Conservation (phyloP, 1,140 invertebrate species). For the Acromyrmex heyeri region DNA sequence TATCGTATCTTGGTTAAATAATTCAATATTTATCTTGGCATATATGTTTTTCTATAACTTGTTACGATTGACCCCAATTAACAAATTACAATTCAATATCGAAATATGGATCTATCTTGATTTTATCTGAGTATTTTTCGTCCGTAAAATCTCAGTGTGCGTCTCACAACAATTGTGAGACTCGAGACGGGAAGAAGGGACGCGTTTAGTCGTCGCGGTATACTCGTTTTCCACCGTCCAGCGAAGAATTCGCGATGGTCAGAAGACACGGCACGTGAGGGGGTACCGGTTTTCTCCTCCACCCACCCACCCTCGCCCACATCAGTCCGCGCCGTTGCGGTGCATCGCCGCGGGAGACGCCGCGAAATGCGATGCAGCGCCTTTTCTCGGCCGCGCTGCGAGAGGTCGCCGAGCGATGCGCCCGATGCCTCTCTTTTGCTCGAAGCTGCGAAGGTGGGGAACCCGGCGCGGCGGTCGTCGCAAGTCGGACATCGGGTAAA, state of each 20-base stretch:
- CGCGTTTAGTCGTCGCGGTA: conserved; percentile 44
- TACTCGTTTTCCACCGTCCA: conserved; percentile 64
- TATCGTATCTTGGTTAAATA: background rate
- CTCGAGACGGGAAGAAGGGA: conserved; percentile 45
- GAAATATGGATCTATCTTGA: background rate
- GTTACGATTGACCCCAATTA: background rate
- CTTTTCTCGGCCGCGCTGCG: conserved; percentile 61
- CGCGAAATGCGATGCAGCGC: conserved; percentile 65
- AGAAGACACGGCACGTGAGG: conserved; percentile 56
- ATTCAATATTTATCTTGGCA: background rate
- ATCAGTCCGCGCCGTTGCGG: conserved; percentile 49
- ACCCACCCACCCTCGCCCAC: conserved; percentile 38
- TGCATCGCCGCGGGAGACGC: conserved; percentile 76
- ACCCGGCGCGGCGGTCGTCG: conserved; percentile 39
- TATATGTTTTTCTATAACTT: background rate
- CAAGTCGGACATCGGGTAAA: conserved; percentile 57
- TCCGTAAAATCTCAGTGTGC: background rate
- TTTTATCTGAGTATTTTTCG: background rate
- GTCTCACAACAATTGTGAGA: conserved; percentile 35
- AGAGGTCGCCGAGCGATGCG: conserved; percentile 60
- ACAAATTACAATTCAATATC: background rate
- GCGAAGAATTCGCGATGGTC: conserved; percentile 59
- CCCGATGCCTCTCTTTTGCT: conserved; percentile 46
- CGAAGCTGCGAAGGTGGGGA: conserved; percentile 1
- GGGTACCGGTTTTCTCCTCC: conserved; percentile 65